phyloP scores from a whole-genome alignment of 2,888 invertebrate species.

The Acleris sparsana region DNA sequence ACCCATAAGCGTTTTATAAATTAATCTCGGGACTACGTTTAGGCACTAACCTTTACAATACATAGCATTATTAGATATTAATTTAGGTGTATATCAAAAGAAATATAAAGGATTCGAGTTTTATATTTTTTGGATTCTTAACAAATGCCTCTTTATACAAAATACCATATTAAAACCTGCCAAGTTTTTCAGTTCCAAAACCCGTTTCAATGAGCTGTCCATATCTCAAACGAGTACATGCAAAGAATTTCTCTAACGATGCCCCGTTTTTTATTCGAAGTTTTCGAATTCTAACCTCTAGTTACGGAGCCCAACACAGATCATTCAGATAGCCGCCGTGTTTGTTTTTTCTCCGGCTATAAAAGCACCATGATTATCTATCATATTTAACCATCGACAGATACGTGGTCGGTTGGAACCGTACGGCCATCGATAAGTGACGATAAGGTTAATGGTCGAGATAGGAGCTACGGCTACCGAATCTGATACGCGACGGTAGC shows the following conservation, averaged over 20 bases:
- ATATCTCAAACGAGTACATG: conserved; percentile 54
- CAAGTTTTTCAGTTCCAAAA: conserved; percentile 11
- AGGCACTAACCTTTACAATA: no score
- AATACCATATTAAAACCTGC: no score
- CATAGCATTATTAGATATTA: no score
- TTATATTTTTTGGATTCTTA: no score
- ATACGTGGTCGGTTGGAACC: conserved; percentile 61
- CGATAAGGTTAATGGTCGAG: conserved; percentile 75
- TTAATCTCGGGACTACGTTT: no score
- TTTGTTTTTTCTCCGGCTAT: conserved; percentile 62
- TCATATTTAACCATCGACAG: conserved; percentile 72
- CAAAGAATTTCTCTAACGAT: conserved; percentile 64
- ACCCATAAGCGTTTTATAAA: no score
- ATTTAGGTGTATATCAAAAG: no score
- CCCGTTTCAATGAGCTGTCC: conserved; percentile 38
- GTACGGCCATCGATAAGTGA: conserved; percentile 64
- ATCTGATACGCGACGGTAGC: conserved; percentile 73
- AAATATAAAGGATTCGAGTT: no score
- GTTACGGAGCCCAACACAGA: conserved; percentile 62
- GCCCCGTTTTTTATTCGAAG: conserved; percentile 54
- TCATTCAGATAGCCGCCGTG: conserved; percentile 61
- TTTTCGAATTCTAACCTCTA: conserved; percentile 68
- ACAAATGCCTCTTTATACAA: no score
- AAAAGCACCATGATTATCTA: conserved; percentile 70
- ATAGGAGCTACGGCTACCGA: conserved; percentile 68